These are phyloP conservation scores for Psittacara wagleri DNA, from an alignment of 2,113 vertebrate species.

Conservation along the genomic window DNA sequence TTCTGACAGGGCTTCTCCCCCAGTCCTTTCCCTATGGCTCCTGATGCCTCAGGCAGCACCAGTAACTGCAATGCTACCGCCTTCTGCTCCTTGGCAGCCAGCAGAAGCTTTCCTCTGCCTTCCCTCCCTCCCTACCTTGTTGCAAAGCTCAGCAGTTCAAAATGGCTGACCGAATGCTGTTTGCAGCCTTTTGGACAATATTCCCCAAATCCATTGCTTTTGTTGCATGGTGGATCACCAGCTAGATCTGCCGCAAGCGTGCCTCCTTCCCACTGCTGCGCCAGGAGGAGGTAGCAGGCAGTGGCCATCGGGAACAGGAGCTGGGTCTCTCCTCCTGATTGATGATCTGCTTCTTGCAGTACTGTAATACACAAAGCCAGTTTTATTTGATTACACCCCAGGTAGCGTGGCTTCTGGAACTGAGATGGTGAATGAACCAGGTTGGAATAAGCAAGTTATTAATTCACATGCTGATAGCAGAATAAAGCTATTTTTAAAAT, in stretches of 20 bases:
- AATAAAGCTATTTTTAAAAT: slow-evolving; percentile 26
- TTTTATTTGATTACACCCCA: neutral
- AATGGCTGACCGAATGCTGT: neutral
- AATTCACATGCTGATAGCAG: slow-evolving; percentile 12
- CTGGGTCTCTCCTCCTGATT: neutral
- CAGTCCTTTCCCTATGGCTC: neutral
- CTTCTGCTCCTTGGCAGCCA: neutral
- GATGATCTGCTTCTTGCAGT: neutral
- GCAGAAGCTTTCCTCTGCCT: neutral
- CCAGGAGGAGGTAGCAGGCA: neutral
- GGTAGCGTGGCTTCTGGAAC: neutral
- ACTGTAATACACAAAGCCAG: neutral
- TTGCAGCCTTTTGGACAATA: neutral
- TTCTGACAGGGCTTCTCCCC: neutral
- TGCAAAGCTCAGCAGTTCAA: neutral
- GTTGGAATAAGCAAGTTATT: neutral
- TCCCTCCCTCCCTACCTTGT: neutral
- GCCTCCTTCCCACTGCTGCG: neutral
- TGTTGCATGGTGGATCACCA: neutral
- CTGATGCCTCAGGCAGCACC: neutral
- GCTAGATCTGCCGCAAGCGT: rapidly evolving
- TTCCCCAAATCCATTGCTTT: neutral
- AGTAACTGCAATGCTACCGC: neutral
- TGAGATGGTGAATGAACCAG: neutral
- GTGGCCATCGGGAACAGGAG: neutral